phyloP scores from a whole-genome alignment of 2,888 invertebrate genomes.

The Myopa tessellatipennis region DNA sequence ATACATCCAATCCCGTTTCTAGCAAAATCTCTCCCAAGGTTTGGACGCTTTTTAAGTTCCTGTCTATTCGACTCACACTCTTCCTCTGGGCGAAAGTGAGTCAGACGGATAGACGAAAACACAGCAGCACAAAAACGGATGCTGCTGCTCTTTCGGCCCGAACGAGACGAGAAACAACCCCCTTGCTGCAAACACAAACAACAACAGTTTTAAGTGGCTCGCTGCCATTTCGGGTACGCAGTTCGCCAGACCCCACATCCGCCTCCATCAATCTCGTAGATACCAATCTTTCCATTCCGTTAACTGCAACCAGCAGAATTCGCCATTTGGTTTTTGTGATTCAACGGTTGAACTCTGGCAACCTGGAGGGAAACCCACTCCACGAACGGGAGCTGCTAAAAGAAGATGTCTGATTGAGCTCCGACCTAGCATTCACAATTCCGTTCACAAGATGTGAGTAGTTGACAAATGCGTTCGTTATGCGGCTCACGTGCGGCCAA shows the following conservation, averaged over 20 bases:
- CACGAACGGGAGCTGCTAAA: not conserved
- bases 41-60: too few relatives aligned
- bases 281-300: conserved; percentile 46
- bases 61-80: too few relatives aligned
- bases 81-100: not conserved
- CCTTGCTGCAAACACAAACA: conserved; percentile 42
- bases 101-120: conserved; percentile 9
- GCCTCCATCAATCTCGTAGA: conserved; percentile 44
- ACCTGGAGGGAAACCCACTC: not conserved
- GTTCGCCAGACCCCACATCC: conserved; percentile 10
- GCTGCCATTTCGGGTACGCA: conserved; percentile 15
- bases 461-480: conserved; percentile 34
- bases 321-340: not conserved
- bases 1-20: too few relatives aligned
- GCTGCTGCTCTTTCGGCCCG: too few relatives aligned
- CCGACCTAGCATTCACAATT: conserved; percentile 28
- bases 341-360: not conserved
- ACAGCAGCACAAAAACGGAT: not conserved
- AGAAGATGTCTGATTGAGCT: conserved; percentile 31
- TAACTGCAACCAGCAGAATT: conserved; percentile 30
- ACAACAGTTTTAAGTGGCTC: conserved; percentile 48
- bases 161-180: conserved; percentile 27
- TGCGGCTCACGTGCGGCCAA: conserved; percentile 34
- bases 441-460: conserved; percentile 32
- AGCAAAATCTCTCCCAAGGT: too few relatives aligned